Base-by-base conservation (phyloP, 2,797 vertebrate species). In the Aythya fuligula region DNA sequence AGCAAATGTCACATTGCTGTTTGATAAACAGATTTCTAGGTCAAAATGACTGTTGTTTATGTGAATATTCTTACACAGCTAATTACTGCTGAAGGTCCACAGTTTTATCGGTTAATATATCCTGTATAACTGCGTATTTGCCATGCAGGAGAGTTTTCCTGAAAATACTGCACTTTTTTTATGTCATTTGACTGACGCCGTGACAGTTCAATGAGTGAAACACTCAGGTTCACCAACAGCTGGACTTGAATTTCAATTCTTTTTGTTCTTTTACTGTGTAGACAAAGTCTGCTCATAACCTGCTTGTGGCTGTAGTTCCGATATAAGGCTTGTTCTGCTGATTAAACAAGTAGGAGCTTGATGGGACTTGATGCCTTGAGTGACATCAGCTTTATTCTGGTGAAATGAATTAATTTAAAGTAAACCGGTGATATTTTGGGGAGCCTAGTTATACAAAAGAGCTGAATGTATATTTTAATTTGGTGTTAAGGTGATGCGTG, bases 11-110 rank as follows among this genome's bases (percentile, higher is more conserved):
- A 94, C 77, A 72, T 65, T 92, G 78, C 78, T 95, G 41, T 87
- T 95, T 87, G 93, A 85, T 91, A 78, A 67, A 73, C 67, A 86
- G 41, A 91, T 89, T 96, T 93, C 91, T 97, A 77, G 91, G 90
- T 94, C 94, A 90, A 54, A 93, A 83, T 49, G 83, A 86, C 56
- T 85, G 87, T 88, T 95, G 73, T 81, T 93, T 45, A 0, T 91
- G 25, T 90, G 61, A 67, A 79, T 90, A 85, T 94, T 86, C 75
- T 89, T 94, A 57, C 8, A 76, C 90, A 71, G 93, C 57, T 97
- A 83, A 79, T 78, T 83, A 56, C 72, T 94, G 82, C 34, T 62
- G 28, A 66, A 87, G 78, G 38, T 70, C 45, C 12, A 39, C 30
- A 21, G 21, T 88, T 89, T 86, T 84, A 58, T 83, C 57, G 66